Base-by-base conservation (phyloP, 2,888 invertebrate genomes). In the Panopea generosa region DNA sequence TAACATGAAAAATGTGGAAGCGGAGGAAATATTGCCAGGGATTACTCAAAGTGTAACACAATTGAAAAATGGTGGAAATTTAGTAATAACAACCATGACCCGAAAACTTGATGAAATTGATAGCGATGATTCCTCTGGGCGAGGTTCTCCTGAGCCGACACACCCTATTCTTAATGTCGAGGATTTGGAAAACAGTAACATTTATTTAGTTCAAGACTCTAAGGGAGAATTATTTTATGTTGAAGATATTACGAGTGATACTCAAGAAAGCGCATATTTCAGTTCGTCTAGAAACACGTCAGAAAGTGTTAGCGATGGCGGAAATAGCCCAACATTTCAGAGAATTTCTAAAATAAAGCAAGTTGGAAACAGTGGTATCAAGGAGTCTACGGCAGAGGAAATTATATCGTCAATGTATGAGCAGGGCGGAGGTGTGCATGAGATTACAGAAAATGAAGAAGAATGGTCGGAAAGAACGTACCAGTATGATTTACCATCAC, bases 141-240 rank as follows among this genome's bases (percentile, higher is more conserved):
- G 69, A 11, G 75, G 66, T 1, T 75, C 78, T 6, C 69, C 76
- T 7, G 76, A 59, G 14, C 66, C 70, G 2, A 66, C 72, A n/a
- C 63, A 77, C 27, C 77, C 77, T 6, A 65, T 81, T 27, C 49
- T 81, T 38, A 69, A 77, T 59, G 77, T 77, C 16, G 79, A 76
- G 24, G 79, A 83, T 52, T 26, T 79, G 16, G 82, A 81, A 60
- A 77, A 77, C 7, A 75, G 82, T 47, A 74, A 77, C 49, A 63
- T 82, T 38, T 82, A 75, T 47, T 63, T 85, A 14, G 85, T 87
- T 1, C 83, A 84, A 57, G 85, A 85, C 47, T 83, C 83, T n/a
- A 85, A 80, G 47, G 87, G 87, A 1, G 82, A 85, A 65, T 47
- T 84, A 11, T 87, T 84, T 56, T 82, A 84, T 67, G 84, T 87